A percentile compares a stretch with the other conserved stretches of the same genome.
Evolutionary conservation across 2,797 vertebrate species (phyloP).

Genomic region (Pangasius macronema): DNA sequence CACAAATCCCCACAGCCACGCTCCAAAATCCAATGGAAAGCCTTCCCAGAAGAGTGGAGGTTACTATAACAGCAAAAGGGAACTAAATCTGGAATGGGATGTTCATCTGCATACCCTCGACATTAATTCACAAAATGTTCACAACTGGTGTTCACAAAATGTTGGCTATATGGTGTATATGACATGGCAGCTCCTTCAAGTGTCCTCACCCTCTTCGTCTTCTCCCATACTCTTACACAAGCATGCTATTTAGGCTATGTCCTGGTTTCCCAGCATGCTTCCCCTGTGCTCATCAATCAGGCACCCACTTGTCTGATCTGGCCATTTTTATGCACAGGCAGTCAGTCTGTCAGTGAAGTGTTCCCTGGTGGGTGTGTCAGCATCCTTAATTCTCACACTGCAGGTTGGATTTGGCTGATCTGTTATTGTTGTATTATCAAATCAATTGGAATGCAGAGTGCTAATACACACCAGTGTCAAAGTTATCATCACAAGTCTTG

Average conservation of each 20-base stretch:
- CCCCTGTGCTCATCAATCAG: not conserved
- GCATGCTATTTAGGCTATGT: not conserved
- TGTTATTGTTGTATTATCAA: not conserved
- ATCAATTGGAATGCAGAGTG: not conserved
- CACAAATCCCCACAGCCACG: not conserved
- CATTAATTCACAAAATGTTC: too few species aligned
- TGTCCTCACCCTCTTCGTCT: not conserved
- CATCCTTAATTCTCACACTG: slow-evolving; percentile 5
- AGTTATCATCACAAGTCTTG: too few species aligned
- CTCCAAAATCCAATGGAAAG: not conserved
- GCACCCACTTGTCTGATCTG: slow-evolving; percentile 8
- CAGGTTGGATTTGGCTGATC: not conserved
- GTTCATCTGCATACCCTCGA: not conserved
- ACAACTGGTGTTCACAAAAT: not conserved
- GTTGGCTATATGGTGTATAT: not conserved
- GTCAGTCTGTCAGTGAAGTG: not conserved
- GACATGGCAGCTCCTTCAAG: not conserved
- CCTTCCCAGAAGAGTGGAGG: not conserved
- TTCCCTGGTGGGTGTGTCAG: slow-evolving; percentile 7
- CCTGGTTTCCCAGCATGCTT: not conserved
- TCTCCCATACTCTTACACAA: not conserved
- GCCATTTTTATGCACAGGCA: not conserved
- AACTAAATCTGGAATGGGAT: too few species aligned
- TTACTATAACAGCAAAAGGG: too few species aligned
- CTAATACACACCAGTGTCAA: not conserved